Conservation (phyloP, 2,797 vertebrate species). For the Aulostomus chinensis region DNA sequence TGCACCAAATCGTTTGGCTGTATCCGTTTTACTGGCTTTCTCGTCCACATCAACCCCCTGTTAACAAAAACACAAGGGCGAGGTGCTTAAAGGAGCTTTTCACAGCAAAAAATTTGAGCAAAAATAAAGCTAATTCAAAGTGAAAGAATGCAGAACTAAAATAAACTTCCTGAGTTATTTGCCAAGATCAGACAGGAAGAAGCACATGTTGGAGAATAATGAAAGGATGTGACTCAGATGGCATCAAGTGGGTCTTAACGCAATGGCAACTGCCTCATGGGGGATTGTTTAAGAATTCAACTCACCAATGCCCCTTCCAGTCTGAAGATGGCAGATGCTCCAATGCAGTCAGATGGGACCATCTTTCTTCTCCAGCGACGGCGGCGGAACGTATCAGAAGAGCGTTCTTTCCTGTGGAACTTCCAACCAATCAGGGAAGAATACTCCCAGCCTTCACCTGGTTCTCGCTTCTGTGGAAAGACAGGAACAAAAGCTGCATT, state of each 20-base stretch:
- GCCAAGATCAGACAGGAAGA: slow-evolving; percentile 30
- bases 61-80: slow-evolving; percentile 23
- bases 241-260: slow-evolving; percentile 7
- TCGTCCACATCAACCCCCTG: slow-evolving; percentile 91
- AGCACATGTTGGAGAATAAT: slow-evolving; percentile 33
- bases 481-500: too few species aligned
- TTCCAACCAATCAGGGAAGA: slow-evolving; percentile 97
- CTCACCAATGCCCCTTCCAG: slow-evolving; percentile 94
- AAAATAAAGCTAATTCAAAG: neutral
- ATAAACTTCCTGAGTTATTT: slow-evolving; percentile 24
- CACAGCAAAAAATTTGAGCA: neutral
- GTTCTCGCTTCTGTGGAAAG: slow-evolving; percentile 63
- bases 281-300: slow-evolving; percentile 15
- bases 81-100: neutral
- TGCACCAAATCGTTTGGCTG: slow-evolving; percentile 87
- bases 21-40: slow-evolving; percentile 80
- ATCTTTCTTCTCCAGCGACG: slow-evolving; percentile 96
- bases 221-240: slow-evolving; percentile 52
- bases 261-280: slow-evolving; percentile 6
- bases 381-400: slow-evolving; percentile 92
- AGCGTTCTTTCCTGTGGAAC: slow-evolving; percentile 91
- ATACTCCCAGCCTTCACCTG: slow-evolving; percentile 93
- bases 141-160: slow-evolving; percentile 20
- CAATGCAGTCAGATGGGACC: slow-evolving; percentile 87
- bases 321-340: slow-evolving; percentile 93